Evolutionary conservation across 2,888 invertebrate genomes (phyloP).

Genomic region (Conchocele bisecta): DNA sequence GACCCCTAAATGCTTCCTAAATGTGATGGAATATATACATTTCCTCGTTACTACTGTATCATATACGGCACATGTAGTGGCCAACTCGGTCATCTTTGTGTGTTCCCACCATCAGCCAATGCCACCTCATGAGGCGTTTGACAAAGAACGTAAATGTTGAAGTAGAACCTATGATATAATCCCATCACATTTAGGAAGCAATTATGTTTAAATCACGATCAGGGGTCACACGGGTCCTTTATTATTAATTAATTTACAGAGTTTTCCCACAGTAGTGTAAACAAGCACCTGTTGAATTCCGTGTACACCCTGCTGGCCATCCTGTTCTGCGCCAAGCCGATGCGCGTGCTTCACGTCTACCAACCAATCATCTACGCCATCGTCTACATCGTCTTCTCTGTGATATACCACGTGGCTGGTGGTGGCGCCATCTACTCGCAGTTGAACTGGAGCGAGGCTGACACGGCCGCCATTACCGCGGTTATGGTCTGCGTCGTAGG

Average conservation of each 20-base stretch:
- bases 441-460: slow-evolving; percentile 55
- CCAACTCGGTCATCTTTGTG: too few species aligned
- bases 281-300: slow-evolving; percentile 61
- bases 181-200: too few species aligned
- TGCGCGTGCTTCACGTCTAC: slow-evolving; percentile 59
- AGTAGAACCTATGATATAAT: neutral
- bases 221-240: too few species aligned
- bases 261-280: slow-evolving; percentile 44
- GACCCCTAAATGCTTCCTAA: too few species aligned
- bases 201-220: too few species aligned
- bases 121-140: too few species aligned
- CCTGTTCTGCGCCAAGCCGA: slow-evolving; percentile 53
- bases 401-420: slow-evolving; percentile 55
- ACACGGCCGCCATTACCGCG: slow-evolving; percentile 16
- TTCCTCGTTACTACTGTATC: too few species aligned
- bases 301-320: slow-evolving; percentile 53
- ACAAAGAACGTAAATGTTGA: too few species aligned
- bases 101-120: too few species aligned
- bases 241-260: too few species aligned
- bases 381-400: slow-evolving; percentile 58
- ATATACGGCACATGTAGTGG: too few species aligned
- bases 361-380: slow-evolving; percentile 54
- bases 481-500: slow-evolving; percentile 35
- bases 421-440: slow-evolving; percentile 54
- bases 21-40: too few species aligned